Conservation (phyloP, 2,797 vertebrate genomes). For the Falco cherrug region DNA sequence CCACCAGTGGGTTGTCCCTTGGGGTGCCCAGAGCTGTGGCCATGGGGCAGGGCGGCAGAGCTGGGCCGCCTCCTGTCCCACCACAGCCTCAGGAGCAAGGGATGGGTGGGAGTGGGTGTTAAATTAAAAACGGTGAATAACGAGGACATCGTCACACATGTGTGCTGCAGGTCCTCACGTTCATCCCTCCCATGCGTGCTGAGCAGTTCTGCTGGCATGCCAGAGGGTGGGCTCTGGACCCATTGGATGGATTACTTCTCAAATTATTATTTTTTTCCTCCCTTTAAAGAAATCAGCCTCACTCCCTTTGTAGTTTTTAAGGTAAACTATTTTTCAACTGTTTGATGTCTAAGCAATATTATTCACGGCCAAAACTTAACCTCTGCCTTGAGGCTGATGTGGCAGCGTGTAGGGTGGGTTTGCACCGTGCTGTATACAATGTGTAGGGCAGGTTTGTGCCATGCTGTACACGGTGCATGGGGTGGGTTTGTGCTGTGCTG, state of each 20-base stretch:
- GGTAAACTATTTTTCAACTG: background rate
- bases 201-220: background rate
- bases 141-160: fast-evolving
- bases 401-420: fast-evolving
- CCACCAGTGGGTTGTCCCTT: background rate
- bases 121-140: background rate
- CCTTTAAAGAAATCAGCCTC: background rate
- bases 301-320: background rate
- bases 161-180: background rate
- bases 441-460: background rate
- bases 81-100: background rate
- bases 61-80: background rate
- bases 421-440: fast-evolving
- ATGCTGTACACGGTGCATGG: fast-evolving
- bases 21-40: background rate
- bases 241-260: background rate
- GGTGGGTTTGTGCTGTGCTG: background rate
- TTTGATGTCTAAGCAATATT: background rate
- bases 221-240: background rate
- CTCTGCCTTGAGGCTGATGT: background rate
- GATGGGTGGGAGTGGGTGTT: background rate
- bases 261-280: background rate
- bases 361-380: background rate
- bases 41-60: background rate
- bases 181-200: fast-evolving